Conservation (phyloP, 1,140 invertebrate species). For the Colletes latitarsis region DNA sequence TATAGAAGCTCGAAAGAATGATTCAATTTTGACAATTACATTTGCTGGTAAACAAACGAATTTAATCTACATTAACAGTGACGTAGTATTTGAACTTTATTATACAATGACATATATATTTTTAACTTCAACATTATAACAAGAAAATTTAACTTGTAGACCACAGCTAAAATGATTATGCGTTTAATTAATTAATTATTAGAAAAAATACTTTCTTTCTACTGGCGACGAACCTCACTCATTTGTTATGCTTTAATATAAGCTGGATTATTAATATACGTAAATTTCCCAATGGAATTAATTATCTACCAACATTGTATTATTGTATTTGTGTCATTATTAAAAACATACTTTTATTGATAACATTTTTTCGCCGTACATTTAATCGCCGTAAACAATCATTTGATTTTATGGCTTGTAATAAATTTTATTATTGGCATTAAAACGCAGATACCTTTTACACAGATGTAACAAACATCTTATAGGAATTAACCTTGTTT, state of each 20-base stretch:
- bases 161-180: conserved; percentile 20
- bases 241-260: conserved; percentile 38
- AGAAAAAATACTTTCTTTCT: conserved; percentile 13
- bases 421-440: conserved; percentile 1
- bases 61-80: conserved; percentile 11
- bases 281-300: not conserved
- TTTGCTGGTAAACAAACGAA: conserved; percentile 11
- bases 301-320: not conserved
- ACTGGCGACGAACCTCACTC: conserved; percentile 38
- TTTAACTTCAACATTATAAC: conserved; percentile 29
- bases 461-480: too few species aligned
- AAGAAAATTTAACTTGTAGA: conserved; percentile 13
- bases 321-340: not conserved
- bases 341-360: conserved; percentile 23
- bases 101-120: conserved; percentile 21
- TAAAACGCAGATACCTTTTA: not conserved
- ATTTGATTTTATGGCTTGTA: not conserved
- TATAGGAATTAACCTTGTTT: not conserved
- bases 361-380: not conserved
- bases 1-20: conserved; percentile 2
- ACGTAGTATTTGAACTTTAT: conserved; percentile 33
- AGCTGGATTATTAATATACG: conserved; percentile 25
- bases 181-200: not conserved
- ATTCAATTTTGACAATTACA: too few species aligned
- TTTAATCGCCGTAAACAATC: not conserved